A percentile compares a stretch with the other conserved stretches of the same genome.
These are phyloP conservation scores for Cassiopea andromeda DNA, from an alignment of 30 jellyfish, hydroid and myxozoan genomes.

Conservation along the genomic window DNA sequence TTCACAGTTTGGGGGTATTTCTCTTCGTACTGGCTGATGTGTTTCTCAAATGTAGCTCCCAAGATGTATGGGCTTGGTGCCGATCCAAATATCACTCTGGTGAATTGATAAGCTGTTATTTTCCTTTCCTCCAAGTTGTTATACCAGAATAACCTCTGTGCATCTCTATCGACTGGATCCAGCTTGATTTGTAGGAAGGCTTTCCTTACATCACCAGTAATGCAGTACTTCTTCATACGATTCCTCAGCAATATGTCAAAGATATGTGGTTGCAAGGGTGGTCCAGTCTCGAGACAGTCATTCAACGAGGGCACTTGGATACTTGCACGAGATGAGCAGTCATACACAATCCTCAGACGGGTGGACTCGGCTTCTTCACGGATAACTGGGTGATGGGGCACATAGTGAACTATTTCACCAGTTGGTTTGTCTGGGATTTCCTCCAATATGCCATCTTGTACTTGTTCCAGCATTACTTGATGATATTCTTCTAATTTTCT, in stretches of 20 bases:
- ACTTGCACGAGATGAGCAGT: conserved; percentile 57
- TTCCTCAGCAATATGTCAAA: conserved; percentile 73
- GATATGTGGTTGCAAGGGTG: conserved; percentile 64
- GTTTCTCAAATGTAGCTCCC: conserved; percentile 71
- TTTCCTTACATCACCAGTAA: conserved; percentile 73
- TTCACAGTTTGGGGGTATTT: not conserved
- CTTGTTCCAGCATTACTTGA: conserved; percentile 67
- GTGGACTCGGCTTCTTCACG: conserved; percentile 72
- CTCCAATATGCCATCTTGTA: conserved; percentile 77
- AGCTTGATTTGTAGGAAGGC: conserved; percentile 76
- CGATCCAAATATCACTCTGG: conserved; percentile 2
- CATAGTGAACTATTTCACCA: conserved; percentile 63
- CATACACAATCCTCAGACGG: conserved; percentile 66
- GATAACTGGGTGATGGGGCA: conserved; percentile 82
- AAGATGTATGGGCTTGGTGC: not conserved
- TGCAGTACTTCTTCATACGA: conserved; percentile 59
- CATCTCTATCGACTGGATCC: conserved; percentile 70
- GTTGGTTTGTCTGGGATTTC: conserved; percentile 62
- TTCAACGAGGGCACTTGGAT: conserved; percentile 69
- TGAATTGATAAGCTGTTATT: conserved; percentile 54
- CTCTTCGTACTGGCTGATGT: conserved; percentile 38
- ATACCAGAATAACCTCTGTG: conserved; percentile 73
- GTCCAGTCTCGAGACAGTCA: conserved; percentile 85
- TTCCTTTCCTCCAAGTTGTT: conserved; percentile 57
- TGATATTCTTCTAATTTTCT: conserved; percentile 69